These are phyloP conservation scores for Hypomesus transpacificus DNA, from an alignment of 2,113 vertebrate species.

Conservation along the genomic window DNA sequence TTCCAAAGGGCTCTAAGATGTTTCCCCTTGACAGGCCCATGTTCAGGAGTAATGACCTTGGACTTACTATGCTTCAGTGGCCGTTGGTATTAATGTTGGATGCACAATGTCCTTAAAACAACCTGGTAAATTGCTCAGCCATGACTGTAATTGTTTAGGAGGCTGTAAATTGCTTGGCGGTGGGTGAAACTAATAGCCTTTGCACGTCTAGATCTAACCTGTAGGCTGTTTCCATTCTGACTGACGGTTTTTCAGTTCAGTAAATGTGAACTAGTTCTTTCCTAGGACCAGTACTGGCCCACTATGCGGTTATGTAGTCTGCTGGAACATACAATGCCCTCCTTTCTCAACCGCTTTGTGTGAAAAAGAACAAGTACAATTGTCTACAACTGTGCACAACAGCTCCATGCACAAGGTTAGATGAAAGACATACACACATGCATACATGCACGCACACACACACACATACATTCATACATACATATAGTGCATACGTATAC, in stretches of 20 bases:
- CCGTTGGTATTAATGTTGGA: conserved; percentile 46
- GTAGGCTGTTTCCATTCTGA: conserved; percentile 47
- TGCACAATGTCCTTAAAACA: conserved; percentile 51
- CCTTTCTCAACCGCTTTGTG: no score
- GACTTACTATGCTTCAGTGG: conserved; percentile 41
- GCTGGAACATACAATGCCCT: neutral
- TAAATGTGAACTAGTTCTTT: conserved; percentile 45
- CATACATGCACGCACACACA: no score
- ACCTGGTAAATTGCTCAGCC: conserved; percentile 51
- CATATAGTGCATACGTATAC: no score
- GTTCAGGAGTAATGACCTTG: conserved; percentile 48
- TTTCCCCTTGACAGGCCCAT: neutral
- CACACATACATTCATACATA: no score
- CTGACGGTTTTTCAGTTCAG: conserved; percentile 48
- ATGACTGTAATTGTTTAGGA: conserved; percentile 55
- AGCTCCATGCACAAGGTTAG: no score
- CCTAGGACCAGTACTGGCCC: conserved; percentile 36
- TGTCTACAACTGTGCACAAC: no score
- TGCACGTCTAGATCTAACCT: conserved; percentile 36
- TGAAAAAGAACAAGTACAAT: no score
- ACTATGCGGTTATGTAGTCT: conserved; percentile 24
- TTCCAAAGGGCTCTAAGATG: neutral
- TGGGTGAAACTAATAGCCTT: conserved; percentile 50
- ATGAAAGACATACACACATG: no score
- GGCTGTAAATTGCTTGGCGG: conserved; percentile 55